Conservation (phyloP, 2,888 invertebrate species). For the Eledona agricola region DNA sequence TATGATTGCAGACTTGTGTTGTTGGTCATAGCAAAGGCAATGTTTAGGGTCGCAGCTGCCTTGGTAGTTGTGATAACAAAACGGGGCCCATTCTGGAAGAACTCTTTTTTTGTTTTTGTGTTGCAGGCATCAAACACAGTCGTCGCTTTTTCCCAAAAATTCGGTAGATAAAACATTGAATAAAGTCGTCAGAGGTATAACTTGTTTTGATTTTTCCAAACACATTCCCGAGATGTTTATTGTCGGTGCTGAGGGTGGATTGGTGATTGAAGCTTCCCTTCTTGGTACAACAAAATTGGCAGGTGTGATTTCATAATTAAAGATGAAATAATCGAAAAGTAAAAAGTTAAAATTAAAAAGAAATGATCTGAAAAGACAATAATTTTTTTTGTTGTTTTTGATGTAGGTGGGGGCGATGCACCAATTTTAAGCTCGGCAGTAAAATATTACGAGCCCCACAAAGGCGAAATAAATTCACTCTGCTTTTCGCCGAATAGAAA, state of each 20-base stretch:
- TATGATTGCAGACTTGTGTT: slow-evolving; percentile 50
- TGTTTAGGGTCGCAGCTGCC: slow-evolving; percentile 49
- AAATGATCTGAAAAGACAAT: too few relatives aligned
- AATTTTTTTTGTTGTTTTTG: too few relatives aligned
- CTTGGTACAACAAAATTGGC: slow-evolving; percentile 53
- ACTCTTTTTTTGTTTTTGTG: slow-evolving; percentile 53
- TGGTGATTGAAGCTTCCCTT: slow-evolving; percentile 59
- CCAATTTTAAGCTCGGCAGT: slow-evolving; percentile 59
- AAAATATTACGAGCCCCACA: slow-evolving; percentile 58
- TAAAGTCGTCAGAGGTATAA: slow-evolving; percentile 54
- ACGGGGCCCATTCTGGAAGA: slow-evolving; percentile 59
- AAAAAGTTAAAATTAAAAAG: too few relatives aligned
- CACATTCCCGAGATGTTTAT: slow-evolving; percentile 58
- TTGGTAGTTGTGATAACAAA: slow-evolving; percentile 56
- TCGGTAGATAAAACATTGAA: slow-evolving; percentile 39
- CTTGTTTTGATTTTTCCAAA: slow-evolving; percentile 60
- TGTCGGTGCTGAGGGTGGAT: slow-evolving; percentile 61
- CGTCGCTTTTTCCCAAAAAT: slow-evolving; percentile 49
- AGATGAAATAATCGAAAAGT: too few relatives aligned
- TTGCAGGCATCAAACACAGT: slow-evolving; percentile 56
- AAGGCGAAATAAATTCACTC: slow-evolving; percentile 57
- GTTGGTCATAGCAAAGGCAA: slow-evolving; percentile 58
- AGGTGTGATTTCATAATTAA: slow-evolving; percentile 35
- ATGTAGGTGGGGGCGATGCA: slow-evolving; percentile 48
- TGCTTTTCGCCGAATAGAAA: slow-evolving; percentile 57